Conservation (phyloP, 2,888 invertebrate species). For the Suillia variegata region DNA sequence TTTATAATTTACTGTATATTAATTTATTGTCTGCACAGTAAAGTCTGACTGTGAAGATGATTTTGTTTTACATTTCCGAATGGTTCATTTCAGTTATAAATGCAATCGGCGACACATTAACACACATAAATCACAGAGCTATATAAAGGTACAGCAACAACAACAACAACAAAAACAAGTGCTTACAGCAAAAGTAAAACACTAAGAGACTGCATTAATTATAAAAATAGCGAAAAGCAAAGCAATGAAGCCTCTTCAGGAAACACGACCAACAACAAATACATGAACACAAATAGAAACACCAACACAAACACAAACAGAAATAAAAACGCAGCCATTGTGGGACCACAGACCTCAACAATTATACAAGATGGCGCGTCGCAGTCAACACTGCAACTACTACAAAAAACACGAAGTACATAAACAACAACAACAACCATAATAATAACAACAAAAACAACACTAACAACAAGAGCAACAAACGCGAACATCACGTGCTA, state of each 20-base stretch:
- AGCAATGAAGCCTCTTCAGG: no score
- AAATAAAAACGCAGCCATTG: not conserved
- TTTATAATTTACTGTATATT: no score
- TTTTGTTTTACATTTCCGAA: no score
- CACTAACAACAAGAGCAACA: not conserved
- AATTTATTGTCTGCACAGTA: no score
- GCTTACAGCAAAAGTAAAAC: conserved; percentile 13
- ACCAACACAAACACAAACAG: conserved; percentile 17
- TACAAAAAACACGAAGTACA: no score
- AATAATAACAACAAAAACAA: not conserved
- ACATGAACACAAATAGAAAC: no score
- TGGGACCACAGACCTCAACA: not conserved
- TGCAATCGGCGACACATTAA: no score
- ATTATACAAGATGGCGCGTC: not conserved
- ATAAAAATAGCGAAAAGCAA: conserved; percentile 18
- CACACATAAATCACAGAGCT: no score
- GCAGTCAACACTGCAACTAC: not conserved
- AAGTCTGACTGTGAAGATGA: no score
- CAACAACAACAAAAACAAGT: conserved; percentile 18
- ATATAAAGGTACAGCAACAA: no score
- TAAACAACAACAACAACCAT: not conserved
- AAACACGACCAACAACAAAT: no score
- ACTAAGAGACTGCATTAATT: conserved; percentile 1
- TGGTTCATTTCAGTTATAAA: no score
- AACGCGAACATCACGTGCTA: not conserved